Percentiles rank a stretch among this genome's conserved stretches.
phyloP scores from a whole-genome alignment of 2,113 vertebrate species.

The Lepisosteus osseus region DNA sequence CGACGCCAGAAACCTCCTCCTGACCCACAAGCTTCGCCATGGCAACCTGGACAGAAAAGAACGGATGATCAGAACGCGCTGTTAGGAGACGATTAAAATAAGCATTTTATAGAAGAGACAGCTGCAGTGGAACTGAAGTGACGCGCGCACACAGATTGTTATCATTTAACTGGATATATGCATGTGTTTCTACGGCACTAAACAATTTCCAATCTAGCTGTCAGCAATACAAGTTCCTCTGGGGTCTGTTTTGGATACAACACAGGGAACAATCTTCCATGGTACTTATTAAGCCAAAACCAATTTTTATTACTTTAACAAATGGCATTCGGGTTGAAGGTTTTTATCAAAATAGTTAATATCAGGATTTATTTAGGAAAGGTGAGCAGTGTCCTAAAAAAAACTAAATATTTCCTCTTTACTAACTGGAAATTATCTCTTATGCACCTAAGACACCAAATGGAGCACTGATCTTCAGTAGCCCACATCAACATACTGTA shows the following conservation, averaged over 20 bases:
- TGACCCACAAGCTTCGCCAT: background rate
- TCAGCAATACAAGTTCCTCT: background rate
- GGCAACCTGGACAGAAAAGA: constrained; percentile 6
- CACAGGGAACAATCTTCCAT: constrained; percentile 6
- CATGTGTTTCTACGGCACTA: background rate
- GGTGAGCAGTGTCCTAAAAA: too few relatives aligned
- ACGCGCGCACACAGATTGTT: background rate
- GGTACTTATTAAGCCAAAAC: background rate
- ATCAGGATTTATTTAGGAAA: too few relatives aligned
- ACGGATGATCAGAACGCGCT: background rate
- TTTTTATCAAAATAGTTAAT: too few relatives aligned
- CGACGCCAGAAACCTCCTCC: background rate
- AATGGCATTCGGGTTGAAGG: too few relatives aligned
- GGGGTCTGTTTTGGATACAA: background rate
- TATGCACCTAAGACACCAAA: background rate
- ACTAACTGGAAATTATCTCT: background rate
- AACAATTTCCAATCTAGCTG: background rate
- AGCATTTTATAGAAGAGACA: background rate
- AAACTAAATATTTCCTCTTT: too few relatives aligned
- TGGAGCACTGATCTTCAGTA: background rate
- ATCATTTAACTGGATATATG: background rate
- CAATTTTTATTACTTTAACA: background rate
- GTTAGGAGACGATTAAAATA: background rate
- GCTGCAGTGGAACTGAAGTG: background rate
- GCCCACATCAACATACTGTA: background rate